Conservation (phyloP, 1,140 invertebrate species). For the Rhynchophorus ferrugineus region DNA sequence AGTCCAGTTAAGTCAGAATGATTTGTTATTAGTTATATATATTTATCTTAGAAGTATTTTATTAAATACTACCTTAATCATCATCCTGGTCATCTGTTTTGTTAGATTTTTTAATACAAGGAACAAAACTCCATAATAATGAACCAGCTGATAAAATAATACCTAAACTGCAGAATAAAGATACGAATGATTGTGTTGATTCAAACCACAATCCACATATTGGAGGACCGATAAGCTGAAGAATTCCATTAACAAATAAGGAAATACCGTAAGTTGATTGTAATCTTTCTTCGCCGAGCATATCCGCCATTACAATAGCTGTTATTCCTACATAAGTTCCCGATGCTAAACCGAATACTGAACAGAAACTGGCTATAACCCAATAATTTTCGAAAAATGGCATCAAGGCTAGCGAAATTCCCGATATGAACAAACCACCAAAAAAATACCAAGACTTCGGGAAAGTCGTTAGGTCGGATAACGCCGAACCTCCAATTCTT, state of each 20-base stretch:
- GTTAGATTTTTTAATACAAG: conserved; percentile 50
- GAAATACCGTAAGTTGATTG: conserved; percentile 80
- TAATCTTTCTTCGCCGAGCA: conserved; percentile 72
- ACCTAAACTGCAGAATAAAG: conserved; percentile 64
- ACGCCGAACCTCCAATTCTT: conserved; percentile 69
- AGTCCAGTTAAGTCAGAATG: background rate
- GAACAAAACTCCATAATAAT: conserved; percentile 64
- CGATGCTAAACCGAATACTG: conserved; percentile 69
- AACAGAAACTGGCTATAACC: conserved; percentile 59
- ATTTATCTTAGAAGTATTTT: too few relatives aligned
- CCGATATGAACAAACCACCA: conserved; percentile 66
- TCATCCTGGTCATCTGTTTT: too few relatives aligned
- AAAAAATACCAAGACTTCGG: conserved; percentile 77
- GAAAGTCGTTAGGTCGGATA: conserved; percentile 64
- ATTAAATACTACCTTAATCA: too few relatives aligned
- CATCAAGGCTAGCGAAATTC: conserved; percentile 59
- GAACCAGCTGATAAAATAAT: conserved; percentile 65
- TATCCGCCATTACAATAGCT: conserved; percentile 77
- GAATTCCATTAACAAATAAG: conserved; percentile 71
- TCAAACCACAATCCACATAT: conserved; percentile 64
- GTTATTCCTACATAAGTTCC: conserved; percentile 82
- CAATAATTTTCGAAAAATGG: conserved; percentile 54
- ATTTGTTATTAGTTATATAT: too few relatives aligned
- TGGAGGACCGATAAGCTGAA: conserved; percentile 72
- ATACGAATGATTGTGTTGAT: conserved; percentile 54